Evolutionary conservation across 2,888 invertebrate species (phyloP), one percentile per base, ranked within the genome.

Genomic region (Limulus polyphemus): DNA sequence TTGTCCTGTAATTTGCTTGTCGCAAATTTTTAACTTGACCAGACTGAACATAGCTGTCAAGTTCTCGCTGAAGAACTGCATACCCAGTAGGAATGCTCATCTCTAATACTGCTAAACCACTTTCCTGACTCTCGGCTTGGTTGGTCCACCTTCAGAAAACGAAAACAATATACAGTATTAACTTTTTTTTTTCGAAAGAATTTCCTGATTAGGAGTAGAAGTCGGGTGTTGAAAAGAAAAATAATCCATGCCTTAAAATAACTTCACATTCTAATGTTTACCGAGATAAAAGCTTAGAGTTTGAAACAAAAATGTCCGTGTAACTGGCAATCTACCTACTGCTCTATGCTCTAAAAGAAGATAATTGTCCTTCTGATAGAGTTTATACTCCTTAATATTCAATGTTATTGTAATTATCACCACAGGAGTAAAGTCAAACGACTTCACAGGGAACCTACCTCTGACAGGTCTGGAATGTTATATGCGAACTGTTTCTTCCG

Each of bases 401-500:
- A 32, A 32, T 7, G 32, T 1, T 32, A 3, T 32, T 32, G 32
- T 32, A 32, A 32, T 32, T 32, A 32, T 32, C 32, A 32, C 9
- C 9, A 32, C 32, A 32, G 32, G 9, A 32, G 32, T 32, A 32
- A 32, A 32, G 32, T 32, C 32, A 32, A 32, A 32, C 32, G 17
- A 52, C 49, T 54, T 46, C 56, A 49, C 50, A 51, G 47, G 17
- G 62, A 58, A 17, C 72, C 76, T 76, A 91, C 90, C 85, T 87
- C 75, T 91, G 90, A 77, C 95, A 95, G 59, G 87, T 83, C 66
- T 84, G 81, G 77, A 90, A 90, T 55, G 86, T 83, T 73, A 95
- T 88, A 73, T 90, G 90, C 74, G 95, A 95, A 81, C 90, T 89
- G 81, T 97, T 97, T 74, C 92, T 82, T 59, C 95, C 95, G 74